Percentiles rank a stretch among this genome's conserved stretches.
These are phyloP conservation scores for Anadara kagoshimensis DNA, from an alignment of 1,140 invertebrate species.

Conservation along the genomic window DNA sequence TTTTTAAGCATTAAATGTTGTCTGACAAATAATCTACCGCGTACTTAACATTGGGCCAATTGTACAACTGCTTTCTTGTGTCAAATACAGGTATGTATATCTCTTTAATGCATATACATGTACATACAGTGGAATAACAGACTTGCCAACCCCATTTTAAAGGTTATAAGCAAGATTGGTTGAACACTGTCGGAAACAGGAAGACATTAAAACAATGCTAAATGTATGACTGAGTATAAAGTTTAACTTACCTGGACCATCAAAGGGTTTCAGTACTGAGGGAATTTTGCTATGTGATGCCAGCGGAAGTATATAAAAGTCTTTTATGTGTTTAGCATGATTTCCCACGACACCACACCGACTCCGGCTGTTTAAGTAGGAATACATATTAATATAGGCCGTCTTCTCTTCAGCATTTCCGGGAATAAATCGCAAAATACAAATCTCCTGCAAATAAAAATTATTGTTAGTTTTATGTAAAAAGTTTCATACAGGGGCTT, in stretches of 20 bases:
- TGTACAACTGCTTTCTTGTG: too few relatives aligned
- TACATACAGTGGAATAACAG: too few relatives aligned
- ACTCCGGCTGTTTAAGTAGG: slow-evolving; percentile 89
- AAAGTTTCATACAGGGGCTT: neutral
- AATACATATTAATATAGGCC: slow-evolving; percentile 90
- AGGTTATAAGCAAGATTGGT: too few relatives aligned
- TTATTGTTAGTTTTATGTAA: neutral
- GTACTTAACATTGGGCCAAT: too few relatives aligned
- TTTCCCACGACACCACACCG: slow-evolving; percentile 81
- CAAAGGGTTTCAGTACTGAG: slow-evolving; percentile 79
- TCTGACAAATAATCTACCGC: too few relatives aligned
- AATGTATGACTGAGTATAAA: too few relatives aligned
- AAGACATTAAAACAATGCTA: too few relatives aligned
- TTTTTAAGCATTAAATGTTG: too few relatives aligned
- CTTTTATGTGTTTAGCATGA: slow-evolving; percentile 87
- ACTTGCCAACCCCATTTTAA: too few relatives aligned
- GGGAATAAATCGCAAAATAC: slow-evolving; percentile 87
- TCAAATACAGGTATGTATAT: too few relatives aligned
- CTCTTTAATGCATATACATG: too few relatives aligned
- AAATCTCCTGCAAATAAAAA: slow-evolving; percentile 80
- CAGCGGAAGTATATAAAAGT: slow-evolving; percentile 95
- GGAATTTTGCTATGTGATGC: slow-evolving; percentile 86
- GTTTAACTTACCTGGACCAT: slow-evolving; percentile 79
- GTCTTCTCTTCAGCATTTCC: slow-evolving; percentile 88
- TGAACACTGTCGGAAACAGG: too few relatives aligned